Base-by-base conservation (phyloP, 2,888 invertebrate species). In the Lamproptera curius region DNA sequence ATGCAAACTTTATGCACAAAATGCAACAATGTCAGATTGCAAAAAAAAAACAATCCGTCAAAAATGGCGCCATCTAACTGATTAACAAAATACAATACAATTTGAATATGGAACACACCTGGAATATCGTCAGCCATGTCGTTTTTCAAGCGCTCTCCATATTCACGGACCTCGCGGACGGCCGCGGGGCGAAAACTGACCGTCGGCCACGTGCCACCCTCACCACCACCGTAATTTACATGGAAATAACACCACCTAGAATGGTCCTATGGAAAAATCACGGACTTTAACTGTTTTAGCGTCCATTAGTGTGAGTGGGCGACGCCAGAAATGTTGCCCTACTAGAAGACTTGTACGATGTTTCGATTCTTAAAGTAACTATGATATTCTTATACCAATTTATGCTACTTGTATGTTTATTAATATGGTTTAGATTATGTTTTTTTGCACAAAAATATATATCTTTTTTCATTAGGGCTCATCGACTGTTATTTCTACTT, bases 121-220 rank as follows among this genome's bases (percentile, higher is more conserved):
- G 86, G 86, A 67, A 86, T 85, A 57, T 85, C 86, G 61, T 86
- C 86, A 28, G 77, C 69, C 81, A 80, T 80, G 72, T 57, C 59
- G 50, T 35, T 50, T 44, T 54, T 49, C 55, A 48, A 31, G 35
- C 49, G 48, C 45, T 57, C 55, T 58, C 65, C 77, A 77, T 76
- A 68, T 65, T 65, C 65, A 65, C 67, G 70, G 61, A 59, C 67
- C 70, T 62, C 63, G 63, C 64, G 63, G 54, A 49, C 73, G 80
- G 68, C 68, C 76, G 80, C 80, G 68, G 65, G 70, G 68, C 75
- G 70, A 67, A 61, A 61, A 82, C 86, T 86, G 85, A 84, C 85
- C 85, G 70, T 64, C 70, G 70, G 62, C 70, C 74, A 73, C 67
- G 69, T 67, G 67, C 66, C 69, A 60, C 65, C 73, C 76, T 70